Evolutionary conservation across 2,113 vertebrate species (phyloP), one percentile per base, ranked within the genome.

Genomic region (Rhagologus leucostigma): DNA sequence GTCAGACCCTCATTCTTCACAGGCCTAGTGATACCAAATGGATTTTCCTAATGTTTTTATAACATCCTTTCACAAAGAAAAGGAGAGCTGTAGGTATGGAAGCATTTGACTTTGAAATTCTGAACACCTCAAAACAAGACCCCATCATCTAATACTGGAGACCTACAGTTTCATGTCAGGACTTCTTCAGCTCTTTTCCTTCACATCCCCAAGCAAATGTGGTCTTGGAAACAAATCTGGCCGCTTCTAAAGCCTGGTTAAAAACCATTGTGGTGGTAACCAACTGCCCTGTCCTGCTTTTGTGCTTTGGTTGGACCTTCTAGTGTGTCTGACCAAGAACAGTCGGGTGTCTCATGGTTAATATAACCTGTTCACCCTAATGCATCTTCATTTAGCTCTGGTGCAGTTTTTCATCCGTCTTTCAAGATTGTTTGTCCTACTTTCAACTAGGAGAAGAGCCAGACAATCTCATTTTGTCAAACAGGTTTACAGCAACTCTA

Each of bases 401-500:
- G 32, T 87, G 74, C 32, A 37, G 30, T 73, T 94, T 94, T 87
- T 90, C 71, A 65, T 91, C 55, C 0, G 0, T 68, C 90, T 95
- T 89, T 94, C 89, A 87, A 94, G 75, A 76, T 62, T 87, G 62
- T 82, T 93, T 95, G 84, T 89, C 74, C 74, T 84, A 37, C 78
- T 95, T 96, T 91, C 64, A 90, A 55, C 56, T 74, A 60, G 68
- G 39, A 80, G 33, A 90, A 80, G 71, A 81, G 33, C 52, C 89
- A 96, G 90, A 42, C 82, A 95, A 67, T 79, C 55, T 92, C 33
- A 91, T 87, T 96, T 91, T 91, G 69, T 82, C 63, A 89, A 94
- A 91, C 88, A 89, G 80, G 88, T 97, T 97, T 96, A 89, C 84
- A 92, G 35, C n/a, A 69, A 12, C 46, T 89, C 59, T 89, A 49